Conservation (phyloP, 37 sponge, comb jelly and placozoan species). For the Haliclona indistincta region DNA sequence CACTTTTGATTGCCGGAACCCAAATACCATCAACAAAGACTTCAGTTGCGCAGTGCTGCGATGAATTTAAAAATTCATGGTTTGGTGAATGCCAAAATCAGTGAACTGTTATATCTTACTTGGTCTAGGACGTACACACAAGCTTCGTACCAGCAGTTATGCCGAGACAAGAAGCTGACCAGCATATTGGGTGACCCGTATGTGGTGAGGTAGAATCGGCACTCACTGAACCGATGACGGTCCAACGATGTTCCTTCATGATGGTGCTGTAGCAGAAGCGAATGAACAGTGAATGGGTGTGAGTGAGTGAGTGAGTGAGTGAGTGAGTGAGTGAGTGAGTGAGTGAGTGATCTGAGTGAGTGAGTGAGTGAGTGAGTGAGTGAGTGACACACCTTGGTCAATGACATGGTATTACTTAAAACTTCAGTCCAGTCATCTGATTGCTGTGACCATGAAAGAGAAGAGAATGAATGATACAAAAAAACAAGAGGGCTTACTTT, state of each 20-base stretch:
- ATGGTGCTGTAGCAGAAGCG: neutral
- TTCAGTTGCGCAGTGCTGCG: constrained; percentile 68
- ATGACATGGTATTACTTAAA: neutral
- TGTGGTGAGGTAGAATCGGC: constrained; percentile 79
- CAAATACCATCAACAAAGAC: constrained; percentile 81
- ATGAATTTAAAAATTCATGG: neutral
- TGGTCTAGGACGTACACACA: constrained; percentile 69
- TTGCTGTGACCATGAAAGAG: neutral
- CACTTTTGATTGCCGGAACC: constrained; percentile 73
- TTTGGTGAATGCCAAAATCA: neutral
- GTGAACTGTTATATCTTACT: constrained; percentile 25
- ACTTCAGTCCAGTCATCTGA: constrained; percentile 9
- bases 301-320: too few species aligned
- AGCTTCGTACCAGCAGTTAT: constrained; percentile 70
- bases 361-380: neutral
- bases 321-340: neutral
- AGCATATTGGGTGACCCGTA: constrained; percentile 61
- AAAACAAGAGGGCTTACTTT: neutral
- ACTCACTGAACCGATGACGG: constrained; percentile 67
- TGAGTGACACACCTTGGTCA: neutral
- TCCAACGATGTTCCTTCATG: constrained; percentile 43
- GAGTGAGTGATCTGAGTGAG: neutral
- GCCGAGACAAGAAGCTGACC: constrained; percentile 79
- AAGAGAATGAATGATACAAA: neutral
- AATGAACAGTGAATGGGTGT: too few species aligned